A percentile compares a stretch with the other conserved stretches of the same genome.
Conservation (phyloP, 1,140 invertebrate species). For the Aricia agestis region DNA sequence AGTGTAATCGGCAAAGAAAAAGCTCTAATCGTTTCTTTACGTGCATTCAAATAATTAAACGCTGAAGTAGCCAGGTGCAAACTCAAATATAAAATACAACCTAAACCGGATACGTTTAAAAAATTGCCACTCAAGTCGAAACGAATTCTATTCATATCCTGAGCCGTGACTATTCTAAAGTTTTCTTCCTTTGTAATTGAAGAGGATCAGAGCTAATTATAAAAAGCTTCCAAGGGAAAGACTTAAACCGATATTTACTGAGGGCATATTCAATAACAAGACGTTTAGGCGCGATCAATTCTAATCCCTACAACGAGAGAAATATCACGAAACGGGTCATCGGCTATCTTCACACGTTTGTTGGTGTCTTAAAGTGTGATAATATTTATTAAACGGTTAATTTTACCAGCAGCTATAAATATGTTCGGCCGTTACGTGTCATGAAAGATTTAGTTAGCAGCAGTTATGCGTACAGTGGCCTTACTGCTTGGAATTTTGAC, state of each 20-base stretch:
- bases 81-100: constrained; percentile 24
- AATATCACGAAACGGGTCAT: constrained; percentile 73
- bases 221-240: constrained; percentile 47
- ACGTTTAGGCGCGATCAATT: constrained; percentile 59
- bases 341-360: constrained; percentile 73
- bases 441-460: constrained; percentile 66
- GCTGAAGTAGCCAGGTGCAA: constrained; percentile 34
- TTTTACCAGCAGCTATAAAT: constrained; percentile 65
- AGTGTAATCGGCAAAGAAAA: neutral
- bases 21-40: neutral
- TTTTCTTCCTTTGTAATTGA: constrained; percentile 57
- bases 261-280: constrained; percentile 62
- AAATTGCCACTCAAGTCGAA: constrained; percentile 42
- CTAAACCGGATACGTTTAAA: constrained; percentile 54
- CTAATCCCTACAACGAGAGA: constrained; percentile 71
- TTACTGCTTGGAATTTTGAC: constrained; percentile 56
- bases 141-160: constrained; percentile 48
- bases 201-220: constrained; percentile 62
- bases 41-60: constrained; percentile 7
- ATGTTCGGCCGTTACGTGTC: constrained; percentile 64
- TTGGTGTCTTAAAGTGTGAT: constrained; percentile 72
- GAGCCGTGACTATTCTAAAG: constrained; percentile 17
- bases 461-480: constrained; percentile 36
- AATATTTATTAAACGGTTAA: constrained; percentile 74
- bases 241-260: constrained; percentile 63